Evolutionary conservation across 2,113 vertebrate genomes (phyloP), one percentile per base, ranked within the genome.

Genomic region (Sapajus apella): DNA sequence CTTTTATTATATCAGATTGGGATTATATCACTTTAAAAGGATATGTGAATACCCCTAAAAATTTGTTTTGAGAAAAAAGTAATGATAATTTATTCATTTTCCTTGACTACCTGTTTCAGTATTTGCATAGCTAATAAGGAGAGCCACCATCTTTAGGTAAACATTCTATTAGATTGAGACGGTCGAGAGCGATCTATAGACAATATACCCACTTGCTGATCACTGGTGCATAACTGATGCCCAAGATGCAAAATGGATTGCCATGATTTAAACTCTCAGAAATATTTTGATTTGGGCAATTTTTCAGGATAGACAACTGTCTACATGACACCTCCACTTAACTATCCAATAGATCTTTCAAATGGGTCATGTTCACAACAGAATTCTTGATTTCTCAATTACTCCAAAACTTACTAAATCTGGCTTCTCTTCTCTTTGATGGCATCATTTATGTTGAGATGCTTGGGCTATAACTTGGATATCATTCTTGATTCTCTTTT

Each of bases 1-100:
- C 14, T 90, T 81, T 92, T 77, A 88, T 90, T 37, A 72, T 16
- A 61, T 77, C 37, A 72, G 93, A 95, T 18, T 32, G 72, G 90
- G 8, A 1, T 93, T 92, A 90, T 87, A 88, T 90, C 37, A 76
- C 27, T 61, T 77, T 52, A 72, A 95, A 94, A 80, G 43, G 30
- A 80, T 76, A 40, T 72, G 23, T 95, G 75, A 77, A 95, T 87
- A 72, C 0, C 80, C 79, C 40, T 52, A 37, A 95, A 90, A 47
- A 27, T 37, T 73, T 64, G 52, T 5, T 47, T 50, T 64, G 5
- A 20, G 21, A 21, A 86, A 93, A 83, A 93, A 70, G 32, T 61
- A 75, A 20, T 47, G 52, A 52, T 16, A 90, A 87, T 79, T 81
- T 82, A 47, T 68, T 50, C 21, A 45, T 55, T 23, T 97, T 96